Evolutionary conservation across 2,888 invertebrate genomes (phyloP).

Genomic region (Cheilosia vernalis): DNA sequence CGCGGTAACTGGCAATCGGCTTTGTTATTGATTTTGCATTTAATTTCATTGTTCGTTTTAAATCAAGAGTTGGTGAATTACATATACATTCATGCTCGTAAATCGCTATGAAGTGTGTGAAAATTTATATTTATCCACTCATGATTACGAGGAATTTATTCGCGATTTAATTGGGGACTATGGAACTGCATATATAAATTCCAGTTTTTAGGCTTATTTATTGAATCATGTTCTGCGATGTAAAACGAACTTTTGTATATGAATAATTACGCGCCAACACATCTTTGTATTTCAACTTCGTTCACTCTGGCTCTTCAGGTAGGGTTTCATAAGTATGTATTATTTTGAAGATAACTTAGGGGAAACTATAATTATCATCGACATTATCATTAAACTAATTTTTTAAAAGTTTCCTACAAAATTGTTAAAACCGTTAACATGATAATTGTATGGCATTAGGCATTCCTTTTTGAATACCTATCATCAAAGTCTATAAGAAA

Average conservation of each 20-base stretch:
- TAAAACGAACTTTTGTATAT: background rate
- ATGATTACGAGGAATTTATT: slow-evolving; percentile 9
- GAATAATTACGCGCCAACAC: no score
- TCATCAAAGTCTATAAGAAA: no score
- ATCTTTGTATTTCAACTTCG: no score
- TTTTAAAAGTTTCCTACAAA: no score
- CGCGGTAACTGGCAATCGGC: slow-evolving; percentile 6
- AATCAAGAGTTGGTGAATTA: slow-evolving; percentile 10
- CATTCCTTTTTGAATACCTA: no score
- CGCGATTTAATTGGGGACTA: background rate
- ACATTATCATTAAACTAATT: no score
- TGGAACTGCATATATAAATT: background rate
- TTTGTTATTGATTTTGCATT: slow-evolving; percentile 9
- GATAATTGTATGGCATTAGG: no score
- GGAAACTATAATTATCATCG: no score
- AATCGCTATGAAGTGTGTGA: slow-evolving; percentile 13
- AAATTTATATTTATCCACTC: slow-evolving; percentile 10
- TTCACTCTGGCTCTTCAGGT: no score
- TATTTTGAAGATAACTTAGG: no score
- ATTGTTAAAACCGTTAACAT: no score
- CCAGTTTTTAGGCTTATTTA: background rate
- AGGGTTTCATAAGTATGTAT: no score
- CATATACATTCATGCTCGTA: background rate
- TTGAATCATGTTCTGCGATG: background rate
- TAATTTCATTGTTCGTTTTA: slow-evolving; percentile 20